phyloP scores from a whole-genome alignment of 2,113 vertebrate species.

The Pollimyrus isidori region DNA sequence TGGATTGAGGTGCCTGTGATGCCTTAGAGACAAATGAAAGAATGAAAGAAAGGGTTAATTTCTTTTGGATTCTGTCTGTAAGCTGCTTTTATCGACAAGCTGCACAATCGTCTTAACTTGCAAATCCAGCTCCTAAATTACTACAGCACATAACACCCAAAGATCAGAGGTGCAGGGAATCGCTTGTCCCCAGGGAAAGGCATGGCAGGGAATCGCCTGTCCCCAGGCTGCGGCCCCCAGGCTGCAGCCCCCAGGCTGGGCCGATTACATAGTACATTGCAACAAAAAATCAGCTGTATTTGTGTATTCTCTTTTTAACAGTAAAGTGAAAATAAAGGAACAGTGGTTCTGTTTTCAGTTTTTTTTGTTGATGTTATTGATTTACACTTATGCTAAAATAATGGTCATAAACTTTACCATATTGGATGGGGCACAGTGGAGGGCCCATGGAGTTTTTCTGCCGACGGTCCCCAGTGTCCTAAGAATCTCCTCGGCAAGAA shows the following conservation, averaged over 20 bases:
- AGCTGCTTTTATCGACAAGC: background rate
- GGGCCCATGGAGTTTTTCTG: background rate
- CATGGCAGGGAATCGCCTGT: background rate
- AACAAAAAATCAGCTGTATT: background rate
- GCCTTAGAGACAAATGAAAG: background rate
- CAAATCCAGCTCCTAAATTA: background rate
- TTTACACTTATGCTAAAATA: background rate
- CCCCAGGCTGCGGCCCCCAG: too few species aligned
- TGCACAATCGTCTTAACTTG: background rate
- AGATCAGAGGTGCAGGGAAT: background rate
- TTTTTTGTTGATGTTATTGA: background rate
- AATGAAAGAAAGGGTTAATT: background rate
- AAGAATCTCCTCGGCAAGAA: background rate
- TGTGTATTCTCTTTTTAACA: background rate
- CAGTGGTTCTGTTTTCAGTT: too few species aligned
- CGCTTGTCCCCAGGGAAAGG: background rate
- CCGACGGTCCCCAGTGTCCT: background rate
- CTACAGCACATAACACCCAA: background rate
- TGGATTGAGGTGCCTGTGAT: background rate
- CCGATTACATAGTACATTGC: background rate
- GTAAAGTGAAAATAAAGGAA: background rate
- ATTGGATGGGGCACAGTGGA: too few species aligned
- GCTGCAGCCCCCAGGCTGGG: background rate
- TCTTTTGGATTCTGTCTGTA: background rate
- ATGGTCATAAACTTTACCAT: background rate